Evolutionary conservation across 2,888 invertebrate species (phyloP), one percentile per base, ranked within the genome.

Genomic region (Formica aserva): DNA sequence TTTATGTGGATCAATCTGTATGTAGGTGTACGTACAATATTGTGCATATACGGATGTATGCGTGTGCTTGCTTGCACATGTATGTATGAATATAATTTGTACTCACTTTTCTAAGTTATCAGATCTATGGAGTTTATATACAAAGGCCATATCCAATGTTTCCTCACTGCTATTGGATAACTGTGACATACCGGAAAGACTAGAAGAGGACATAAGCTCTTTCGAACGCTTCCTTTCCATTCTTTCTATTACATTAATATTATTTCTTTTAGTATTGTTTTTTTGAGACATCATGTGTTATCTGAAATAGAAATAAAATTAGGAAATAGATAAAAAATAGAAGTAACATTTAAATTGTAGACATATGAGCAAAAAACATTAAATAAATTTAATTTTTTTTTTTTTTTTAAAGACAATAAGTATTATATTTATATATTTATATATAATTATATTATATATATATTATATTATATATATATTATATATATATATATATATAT

Each of bases 121-220:
- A 62, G 91, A 87, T 89, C 92, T 93, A 87, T 91, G 92, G 82
- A 93, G 91, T 84, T 93, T 93, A 85, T 94, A 92, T 76, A 94
- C 92, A 84, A 94, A 93, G 55, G 94, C 93, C 89, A 32, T 32
- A 32, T 94, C 94, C 69, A 94, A 90, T 26, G 93, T 91, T 88
- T 94, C 94, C 84, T 94, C 94, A 89, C 94, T 94, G 89, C 94
- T 94, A 87, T 94, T 94, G 38, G 94, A 94, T 83, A 94, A 87
- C 86, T 94, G 94, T 74, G 94, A 94, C 94, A 94, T 94, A 76
- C 94, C 94, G 74, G 94, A 94, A 82, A 94, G 92, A 88, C 94
- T 94, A 82, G 94, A 94, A 84, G 94, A 94, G 87, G 94, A 94
- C 93, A 94, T 94, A 82, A 94, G 87, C 78, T 94, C 94, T 83